phyloP scores from a whole-genome alignment of 2,888 invertebrate genomes.

The Drosophila rubida region DNA sequence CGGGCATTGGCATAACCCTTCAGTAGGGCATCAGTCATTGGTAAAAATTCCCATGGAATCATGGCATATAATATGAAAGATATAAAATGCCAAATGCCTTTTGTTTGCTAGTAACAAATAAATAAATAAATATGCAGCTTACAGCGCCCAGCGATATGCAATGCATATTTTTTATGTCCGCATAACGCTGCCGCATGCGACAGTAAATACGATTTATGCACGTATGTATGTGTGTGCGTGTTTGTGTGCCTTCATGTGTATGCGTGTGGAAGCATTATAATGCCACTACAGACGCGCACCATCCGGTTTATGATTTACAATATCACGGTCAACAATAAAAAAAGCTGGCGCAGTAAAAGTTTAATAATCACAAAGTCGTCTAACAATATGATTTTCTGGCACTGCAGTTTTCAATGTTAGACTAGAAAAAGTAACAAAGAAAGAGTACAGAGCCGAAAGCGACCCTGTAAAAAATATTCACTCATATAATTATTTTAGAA shows the following conservation, averaged over 20 bases:
- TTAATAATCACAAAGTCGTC: slow-evolving; percentile 45
- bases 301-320: slow-evolving; percentile 65
- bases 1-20: slow-evolving; percentile 22
- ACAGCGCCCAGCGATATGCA: slow-evolving; percentile 54
- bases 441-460: neutral
- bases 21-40: slow-evolving; percentile 10
- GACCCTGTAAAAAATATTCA: neutral
- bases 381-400: slow-evolving; percentile 42
- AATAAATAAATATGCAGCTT: slow-evolving; percentile 75
- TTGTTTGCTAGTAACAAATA: slow-evolving; percentile 62
- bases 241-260: slow-evolving; percentile 6
- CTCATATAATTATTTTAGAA: neutral
- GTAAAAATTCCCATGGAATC: slow-evolving; percentile 24
- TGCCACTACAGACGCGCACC: slow-evolving; percentile 42
- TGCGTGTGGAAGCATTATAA: slow-evolving; percentile 46
- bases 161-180: slow-evolving; percentile 47
- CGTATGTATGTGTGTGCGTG: slow-evolving; percentile 16
- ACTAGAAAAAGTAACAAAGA: slow-evolving; percentile 3
- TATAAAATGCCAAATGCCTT: slow-evolving; percentile 61
- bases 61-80: slow-evolving; percentile 43
- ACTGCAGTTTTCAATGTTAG: slow-evolving; percentile 48
- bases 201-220: slow-evolving; percentile 67
- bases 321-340: slow-evolving; percentile 58
- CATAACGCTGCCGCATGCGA: slow-evolving; percentile 50
- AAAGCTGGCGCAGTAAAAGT: slow-evolving; percentile 42